Percentiles rank a stretch among this genome's conserved stretches.
phyloP scores from a whole-genome alignment of 2,888 invertebrate species.

The Tenthredo scrophulariae region DNA sequence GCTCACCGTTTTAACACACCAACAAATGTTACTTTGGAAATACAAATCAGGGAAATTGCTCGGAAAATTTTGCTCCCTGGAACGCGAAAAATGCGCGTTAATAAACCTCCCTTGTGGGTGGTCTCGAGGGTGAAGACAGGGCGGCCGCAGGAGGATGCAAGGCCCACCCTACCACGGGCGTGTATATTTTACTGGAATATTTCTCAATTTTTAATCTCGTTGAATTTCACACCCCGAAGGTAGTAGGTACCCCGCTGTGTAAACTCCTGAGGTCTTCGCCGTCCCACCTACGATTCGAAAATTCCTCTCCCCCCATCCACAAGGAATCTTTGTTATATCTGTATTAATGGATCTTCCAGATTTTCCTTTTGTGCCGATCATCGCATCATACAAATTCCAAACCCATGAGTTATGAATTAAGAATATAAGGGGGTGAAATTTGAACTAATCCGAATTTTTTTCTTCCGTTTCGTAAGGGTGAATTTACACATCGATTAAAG shows the following conservation, averaged over 20 bases:
- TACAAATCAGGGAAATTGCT: constrained; percentile 70
- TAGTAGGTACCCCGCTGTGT: neutral
- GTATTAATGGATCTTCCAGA: neutral
- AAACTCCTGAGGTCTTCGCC: neutral
- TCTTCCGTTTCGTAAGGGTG: neutral
- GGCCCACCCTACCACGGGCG: constrained; percentile 19
- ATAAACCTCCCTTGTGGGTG: constrained; percentile 63
- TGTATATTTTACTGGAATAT: constrained; percentile 62
- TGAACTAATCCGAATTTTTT: neutral
- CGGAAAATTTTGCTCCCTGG: constrained; percentile 66
- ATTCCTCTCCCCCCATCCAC: neutral
- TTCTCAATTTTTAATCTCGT: constrained; percentile 74
- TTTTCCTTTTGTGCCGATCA: neutral
- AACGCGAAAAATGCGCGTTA: constrained; percentile 65
- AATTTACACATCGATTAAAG: neutral
- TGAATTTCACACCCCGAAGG: constrained; percentile 65
- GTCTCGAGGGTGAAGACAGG: constrained; percentile 34
- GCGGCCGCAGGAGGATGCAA: constrained; percentile 1
- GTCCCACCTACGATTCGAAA: neutral
- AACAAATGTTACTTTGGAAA: constrained; percentile 53
- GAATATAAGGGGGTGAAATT: neutral
- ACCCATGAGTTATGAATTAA: neutral
- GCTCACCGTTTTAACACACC: neutral
- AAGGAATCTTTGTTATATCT: neutral
- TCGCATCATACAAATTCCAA: neutral